Evolutionary conservation across 1,140 invertebrate species (phyloP), one percentile per base, ranked within the genome.

Genomic region (Neuroterus valhalla): DNA sequence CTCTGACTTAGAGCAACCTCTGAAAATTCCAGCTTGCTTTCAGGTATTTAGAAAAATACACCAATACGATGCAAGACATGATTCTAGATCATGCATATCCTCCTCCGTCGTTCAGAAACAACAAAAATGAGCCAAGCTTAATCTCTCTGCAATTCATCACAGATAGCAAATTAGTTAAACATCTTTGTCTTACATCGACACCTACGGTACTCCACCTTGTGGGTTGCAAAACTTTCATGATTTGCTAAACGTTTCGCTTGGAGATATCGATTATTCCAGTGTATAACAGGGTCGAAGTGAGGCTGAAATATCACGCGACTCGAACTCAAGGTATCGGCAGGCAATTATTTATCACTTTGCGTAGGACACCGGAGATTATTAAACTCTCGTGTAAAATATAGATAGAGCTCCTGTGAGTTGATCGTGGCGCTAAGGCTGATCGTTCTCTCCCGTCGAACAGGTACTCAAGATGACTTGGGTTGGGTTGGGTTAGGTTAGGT

Each of bases 381-480:
- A 48, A 48, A 48, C 46, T 48, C 46, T 48, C 4, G 46, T 48
- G 31, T 38, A 38, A 38, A 38, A 38, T 38, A 38, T 38, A 38
- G 31, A 38, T 38, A 38, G 31, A 38, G 31, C 31, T 38, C 10
- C 31, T 38, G 31, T 38, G 31, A 38, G 31, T 38, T 72, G 81
- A 82, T 81, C 74, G 52, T 23, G 43, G 77, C 80, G 80, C 77
- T 81, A 81, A 81, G 80, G 77, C 71, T 79, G 81, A 82, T 82
- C 76, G 62, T 80, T 82, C 74, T 82, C 81, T 80, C 80, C 74
- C 72, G 72, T 81, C 72, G 79, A 81, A 75, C 79, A 82, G 82
- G 79, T 82, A 81, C 73, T 38, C 31, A 5, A 38, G 31, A 38
- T 38, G 31, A 38, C 31, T 77, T 81, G 77, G 74, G 81, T 78